Evolutionary conservation across 2,888 invertebrate genomes (phyloP).

Genomic region (Orgyia antiqua): DNA sequence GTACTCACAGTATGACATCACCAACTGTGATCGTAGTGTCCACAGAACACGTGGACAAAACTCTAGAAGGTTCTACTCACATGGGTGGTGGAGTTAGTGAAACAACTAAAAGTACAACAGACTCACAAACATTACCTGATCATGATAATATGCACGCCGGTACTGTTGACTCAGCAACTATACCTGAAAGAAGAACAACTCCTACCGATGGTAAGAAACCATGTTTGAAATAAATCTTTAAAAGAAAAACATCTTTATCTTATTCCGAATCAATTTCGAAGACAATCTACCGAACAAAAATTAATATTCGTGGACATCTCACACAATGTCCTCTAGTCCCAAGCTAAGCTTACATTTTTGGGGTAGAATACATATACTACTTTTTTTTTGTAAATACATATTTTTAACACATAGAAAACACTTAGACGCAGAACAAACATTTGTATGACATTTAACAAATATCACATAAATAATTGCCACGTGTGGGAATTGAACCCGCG

Average conservation of each 20-base stretch:
- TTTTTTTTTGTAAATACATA: too few species aligned
- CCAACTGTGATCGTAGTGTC: constrained; percentile 43
- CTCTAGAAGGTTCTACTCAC: constrained; percentile 44
- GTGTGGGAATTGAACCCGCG: too few species aligned
- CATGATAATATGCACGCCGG: constrained; percentile 67
- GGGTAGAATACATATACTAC: too few species aligned
- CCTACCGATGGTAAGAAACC: constrained; percentile 59
- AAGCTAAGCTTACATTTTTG: too few species aligned
- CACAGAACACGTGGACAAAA: constrained; percentile 48
- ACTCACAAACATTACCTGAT: constrained; percentile 45
- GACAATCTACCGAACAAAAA: too few species aligned
- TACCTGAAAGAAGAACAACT: constrained; percentile 53
- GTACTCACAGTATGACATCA: constrained; percentile 63
- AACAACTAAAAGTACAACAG: constrained; percentile 28
- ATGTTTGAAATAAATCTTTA: not conserved
- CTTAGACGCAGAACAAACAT: too few species aligned
- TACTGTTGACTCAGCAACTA: constrained; percentile 43
- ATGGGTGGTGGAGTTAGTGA: constrained; percentile 28
- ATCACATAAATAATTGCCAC: too few species aligned
- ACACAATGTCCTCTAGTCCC: too few species aligned
- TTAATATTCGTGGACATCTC: too few species aligned
- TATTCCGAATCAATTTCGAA: not conserved
- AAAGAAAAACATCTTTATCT: not conserved
- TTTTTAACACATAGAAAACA: too few species aligned
- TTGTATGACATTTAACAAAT: too few species aligned